Percentiles rank a stretch among this genome's conserved stretches.
phyloP scores from a whole-genome alignment of 2,888 invertebrate genomes.

The Leptinotarsa juncta region DNA sequence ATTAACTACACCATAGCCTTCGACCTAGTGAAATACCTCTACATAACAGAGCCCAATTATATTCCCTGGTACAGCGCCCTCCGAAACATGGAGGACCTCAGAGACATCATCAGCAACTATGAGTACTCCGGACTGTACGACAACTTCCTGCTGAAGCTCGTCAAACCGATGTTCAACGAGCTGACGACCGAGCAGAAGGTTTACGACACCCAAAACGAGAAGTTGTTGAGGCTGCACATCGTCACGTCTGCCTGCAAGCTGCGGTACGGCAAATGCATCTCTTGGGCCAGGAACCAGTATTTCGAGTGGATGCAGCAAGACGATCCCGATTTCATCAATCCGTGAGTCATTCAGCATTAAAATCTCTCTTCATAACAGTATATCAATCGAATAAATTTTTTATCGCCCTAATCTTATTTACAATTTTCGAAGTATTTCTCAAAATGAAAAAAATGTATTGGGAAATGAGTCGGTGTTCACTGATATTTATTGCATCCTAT shows the following conservation, averaged over 20 bases:
- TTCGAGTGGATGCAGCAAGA: conserved; percentile 59
- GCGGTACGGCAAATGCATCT: conserved; percentile 69
- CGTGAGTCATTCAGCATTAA: conserved; percentile 53
- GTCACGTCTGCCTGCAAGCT: conserved; percentile 72
- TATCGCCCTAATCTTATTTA: too few species aligned
- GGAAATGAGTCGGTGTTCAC: too few species aligned
- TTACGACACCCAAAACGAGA: conserved; percentile 69
- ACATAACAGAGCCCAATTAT: conserved; percentile 72
- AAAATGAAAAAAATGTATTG: too few species aligned
- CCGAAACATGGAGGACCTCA: conserved; percentile 69
- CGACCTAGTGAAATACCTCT: conserved; percentile 73
- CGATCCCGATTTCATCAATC: conserved; percentile 59
- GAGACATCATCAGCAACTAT: conserved; percentile 67
- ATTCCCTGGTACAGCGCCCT: conserved; percentile 76
- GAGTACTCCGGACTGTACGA: conserved; percentile 68
- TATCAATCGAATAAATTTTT: too few species aligned
- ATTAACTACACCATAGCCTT: conserved; percentile 73
- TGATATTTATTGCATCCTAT: too few species aligned
- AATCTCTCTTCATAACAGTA: background rate
- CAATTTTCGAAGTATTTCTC: too few species aligned
- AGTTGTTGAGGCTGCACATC: conserved; percentile 70
- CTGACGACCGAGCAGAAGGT: conserved; percentile 69
- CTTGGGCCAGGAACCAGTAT: conserved; percentile 68
- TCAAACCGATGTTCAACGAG: conserved; percentile 62
- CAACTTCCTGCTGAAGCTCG: conserved; percentile 55